A percentile compares a stretch with the other conserved stretches of the same genome.
These are phyloP conservation scores for Cynopterus brachyotis DNA, from an alignment of 2,113 vertebrate species.

Conservation along the genomic window DNA sequence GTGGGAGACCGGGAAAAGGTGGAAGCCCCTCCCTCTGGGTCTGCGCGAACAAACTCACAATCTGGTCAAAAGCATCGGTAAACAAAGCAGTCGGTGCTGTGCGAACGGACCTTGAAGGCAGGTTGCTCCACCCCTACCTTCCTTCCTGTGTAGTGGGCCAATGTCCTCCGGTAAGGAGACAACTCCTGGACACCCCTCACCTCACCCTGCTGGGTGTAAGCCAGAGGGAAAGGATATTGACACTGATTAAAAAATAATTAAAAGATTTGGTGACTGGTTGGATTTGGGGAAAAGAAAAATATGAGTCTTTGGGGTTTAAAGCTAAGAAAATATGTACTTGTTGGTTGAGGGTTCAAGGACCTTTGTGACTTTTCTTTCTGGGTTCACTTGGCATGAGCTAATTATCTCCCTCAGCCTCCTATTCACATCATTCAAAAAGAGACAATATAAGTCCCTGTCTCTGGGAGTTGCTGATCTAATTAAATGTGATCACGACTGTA, in stretches of 20 bases:
- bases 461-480: neutral
- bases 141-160: neutral
- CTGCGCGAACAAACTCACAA: neutral
- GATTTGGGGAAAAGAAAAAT: neutral
- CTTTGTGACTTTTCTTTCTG: neutral
- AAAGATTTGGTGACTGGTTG: neutral
- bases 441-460: neutral
- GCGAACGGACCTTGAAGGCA: neutral
- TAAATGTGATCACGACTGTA: neutral
- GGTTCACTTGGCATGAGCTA: neutral
- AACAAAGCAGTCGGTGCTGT: neutral
- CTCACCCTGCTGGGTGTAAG: neutral
- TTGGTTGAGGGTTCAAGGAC: neutral
- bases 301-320: conserved; percentile 3
- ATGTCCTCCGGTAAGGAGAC: neutral
- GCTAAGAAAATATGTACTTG: neutral
- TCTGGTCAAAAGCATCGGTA: neutral
- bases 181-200: neutral
- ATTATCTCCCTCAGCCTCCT: neutral
- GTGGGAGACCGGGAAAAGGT: neutral
- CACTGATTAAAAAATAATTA: neutral
- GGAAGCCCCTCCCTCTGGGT: neutral
- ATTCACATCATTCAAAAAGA: neutral
- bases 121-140: neutral
- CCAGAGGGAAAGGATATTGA: neutral